Base-by-base conservation (phyloP, 2,113 vertebrate genomes). In the Takifugu bimaculatus region DNA sequence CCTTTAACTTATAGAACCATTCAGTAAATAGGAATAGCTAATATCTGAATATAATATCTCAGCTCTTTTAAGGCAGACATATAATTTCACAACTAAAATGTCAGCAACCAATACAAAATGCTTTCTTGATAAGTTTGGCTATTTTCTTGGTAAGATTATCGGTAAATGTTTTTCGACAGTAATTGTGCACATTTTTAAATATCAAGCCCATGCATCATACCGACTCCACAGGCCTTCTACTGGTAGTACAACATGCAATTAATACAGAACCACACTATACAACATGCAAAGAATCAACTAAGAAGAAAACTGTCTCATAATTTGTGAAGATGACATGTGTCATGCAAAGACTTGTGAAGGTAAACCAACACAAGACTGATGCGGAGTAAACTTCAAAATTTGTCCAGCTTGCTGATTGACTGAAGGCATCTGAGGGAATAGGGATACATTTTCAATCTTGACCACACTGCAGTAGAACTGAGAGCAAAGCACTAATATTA, bases 321-420 rank as follows among this genome's bases (percentile, higher is more conserved):
- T 68, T 44, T 45, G 54, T 26, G 51, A 25, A 50, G 68, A 68
- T 73, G 57, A 71, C 67, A 48, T 39, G 47, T 65, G 4, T 63
- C 85, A 85, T 86, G 87, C 81, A 80, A 12, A 59, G 77, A 54
- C 60, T 43, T 29, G 52, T 9, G 57, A 32, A 27, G 6, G 57
- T 61, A 20, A 62, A 65, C 77, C n/a, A 13, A 48, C 6, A n/a
- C 13, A 48, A n/a, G 45, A 48, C 45, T 14, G 45, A 48, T 14
- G 75, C 68, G 68, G 75, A 69, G 71, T 61, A 52, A 57, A 74
- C 25, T 28, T 68, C 66, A 77, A 77, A 60, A 78, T 85, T 77
- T 80, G 72, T 81, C 83, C 78, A 77, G 81, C 80, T 90, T 84
- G 87, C 85, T 85, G 86, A 88, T 74, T 88, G 86, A 57, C 85